Conservation (phyloP, 2,797 vertebrate genomes). For the Poecile montanus region DNA sequence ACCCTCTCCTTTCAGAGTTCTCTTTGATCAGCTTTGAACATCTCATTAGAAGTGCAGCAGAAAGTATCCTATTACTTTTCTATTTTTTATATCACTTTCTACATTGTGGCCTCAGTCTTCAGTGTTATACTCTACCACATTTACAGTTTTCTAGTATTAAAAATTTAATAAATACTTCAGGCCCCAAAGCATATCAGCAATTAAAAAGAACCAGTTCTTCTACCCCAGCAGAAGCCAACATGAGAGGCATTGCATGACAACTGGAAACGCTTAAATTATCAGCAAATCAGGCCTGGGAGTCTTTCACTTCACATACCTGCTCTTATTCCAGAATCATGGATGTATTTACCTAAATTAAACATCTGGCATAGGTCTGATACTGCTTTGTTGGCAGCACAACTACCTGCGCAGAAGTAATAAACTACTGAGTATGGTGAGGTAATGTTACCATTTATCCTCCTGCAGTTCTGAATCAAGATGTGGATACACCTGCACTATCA, state of each 20-base stretch:
- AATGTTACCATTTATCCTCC: not conserved
- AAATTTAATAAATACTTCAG: not conserved
- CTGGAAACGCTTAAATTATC: not conserved
- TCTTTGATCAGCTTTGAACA: not conserved
- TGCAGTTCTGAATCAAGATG: not conserved
- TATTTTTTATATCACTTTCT: not conserved
- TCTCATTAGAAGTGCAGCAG: not conserved
- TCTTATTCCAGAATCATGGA: not conserved
- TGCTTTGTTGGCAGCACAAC: not conserved
- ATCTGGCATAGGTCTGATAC: not conserved
- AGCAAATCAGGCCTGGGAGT: not conserved
- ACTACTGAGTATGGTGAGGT: not conserved
- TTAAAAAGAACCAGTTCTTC: not conserved
- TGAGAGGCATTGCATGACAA: not conserved
- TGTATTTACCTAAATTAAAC: not conserved
- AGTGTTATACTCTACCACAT: not conserved
- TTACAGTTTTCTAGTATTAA: not conserved
- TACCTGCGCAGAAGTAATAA: not conserved
- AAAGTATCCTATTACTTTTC: conserved; percentile 5
- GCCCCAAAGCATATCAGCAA: not conserved
- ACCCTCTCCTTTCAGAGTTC: not conserved
- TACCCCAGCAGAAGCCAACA: not conserved
- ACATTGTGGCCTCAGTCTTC: not conserved
- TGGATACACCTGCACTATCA: not conserved
- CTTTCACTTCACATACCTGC: not conserved